These are phyloP conservation scores for Anodontia alba DNA, from an alignment of 2,888 invertebrate genomes.

Conservation along the genomic window DNA sequence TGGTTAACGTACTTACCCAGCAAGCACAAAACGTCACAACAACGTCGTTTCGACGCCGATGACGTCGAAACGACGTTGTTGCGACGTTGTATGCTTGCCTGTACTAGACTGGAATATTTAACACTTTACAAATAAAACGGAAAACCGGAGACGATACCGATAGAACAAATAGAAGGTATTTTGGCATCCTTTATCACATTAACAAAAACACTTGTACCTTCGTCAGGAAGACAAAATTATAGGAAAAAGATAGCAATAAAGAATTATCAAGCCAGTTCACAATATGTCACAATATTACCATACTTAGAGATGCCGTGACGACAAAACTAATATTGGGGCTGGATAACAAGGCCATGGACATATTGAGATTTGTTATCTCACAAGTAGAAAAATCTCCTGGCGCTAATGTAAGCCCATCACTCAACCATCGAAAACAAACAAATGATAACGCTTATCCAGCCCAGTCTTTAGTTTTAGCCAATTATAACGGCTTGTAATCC, in stretches of 20 bases:
- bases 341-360: neutral
- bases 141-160: too few relatives aligned
- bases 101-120: too few relatives aligned
- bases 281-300: constrained; percentile 13
- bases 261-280: neutral
- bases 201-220: too few relatives aligned
- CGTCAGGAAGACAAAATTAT: neutral
- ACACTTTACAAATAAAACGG: too few relatives aligned
- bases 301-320: neutral
- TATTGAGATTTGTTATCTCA: constrained; percentile 8
- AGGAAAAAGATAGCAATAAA: neutral
- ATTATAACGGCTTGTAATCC: constrained; percentile 22
- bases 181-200: too few relatives aligned
- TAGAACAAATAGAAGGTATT: too few relatives aligned
- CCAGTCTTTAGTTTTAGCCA: constrained; percentile 34
- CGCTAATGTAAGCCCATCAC: constrained; percentile 8
- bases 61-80: too few relatives aligned
- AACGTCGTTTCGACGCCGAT: too few relatives aligned
- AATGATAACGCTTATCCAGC: constrained; percentile 42
- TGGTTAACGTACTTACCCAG: too few relatives aligned
- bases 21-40: too few relatives aligned
- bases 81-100: too few relatives aligned
- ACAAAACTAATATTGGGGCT: constrained; percentile 8
- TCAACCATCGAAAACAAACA: constrained; percentile 41
- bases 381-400: constrained; percentile 6